phyloP scores from a whole-genome alignment of 2,888 invertebrate species.

The Aleiodes testaceus region DNA sequence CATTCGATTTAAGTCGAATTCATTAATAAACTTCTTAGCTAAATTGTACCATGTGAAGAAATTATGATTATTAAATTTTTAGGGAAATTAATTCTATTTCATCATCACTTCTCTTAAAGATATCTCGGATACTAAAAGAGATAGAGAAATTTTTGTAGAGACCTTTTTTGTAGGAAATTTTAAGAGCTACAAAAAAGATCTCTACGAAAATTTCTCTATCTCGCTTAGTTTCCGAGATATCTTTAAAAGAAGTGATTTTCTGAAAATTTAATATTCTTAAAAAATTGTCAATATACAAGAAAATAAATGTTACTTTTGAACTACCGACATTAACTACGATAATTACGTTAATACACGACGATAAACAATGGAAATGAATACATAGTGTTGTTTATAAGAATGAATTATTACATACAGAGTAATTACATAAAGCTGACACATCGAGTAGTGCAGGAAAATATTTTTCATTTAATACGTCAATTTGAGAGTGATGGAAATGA shows the following conservation, averaged over 20 bases:
- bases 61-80: slow-evolving; percentile 46
- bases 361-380: slow-evolving; percentile 6
- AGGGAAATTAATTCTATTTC: too few relatives aligned
- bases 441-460: too few relatives aligned
- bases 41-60: slow-evolving; percentile 42
- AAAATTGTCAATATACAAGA: slow-evolving; percentile 46
- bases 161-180: too few relatives aligned
- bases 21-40: slow-evolving; percentile 32
- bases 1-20: slow-evolving; percentile 24
- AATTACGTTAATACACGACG: background rate
- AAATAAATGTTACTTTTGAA: slow-evolving; percentile 33
- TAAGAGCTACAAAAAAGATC: too few relatives aligned
- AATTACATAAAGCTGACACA: too few relatives aligned
- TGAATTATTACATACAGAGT: background rate
- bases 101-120: too few relatives aligned
- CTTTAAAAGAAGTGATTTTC: too few relatives aligned
- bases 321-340: slow-evolving; percentile 6
- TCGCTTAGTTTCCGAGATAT: too few relatives aligned
- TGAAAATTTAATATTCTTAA: too few relatives aligned
- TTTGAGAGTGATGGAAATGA: slow-evolving; percentile 8
- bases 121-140: too few relatives aligned
- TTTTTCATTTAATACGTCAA: background rate
- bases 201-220: too few relatives aligned
- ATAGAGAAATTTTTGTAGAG: too few relatives aligned
- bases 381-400: background rate